These are phyloP conservation scores for Gymnarchus niloticus DNA, from an alignment of 2,113 vertebrate species.

Conservation along the genomic window DNA sequence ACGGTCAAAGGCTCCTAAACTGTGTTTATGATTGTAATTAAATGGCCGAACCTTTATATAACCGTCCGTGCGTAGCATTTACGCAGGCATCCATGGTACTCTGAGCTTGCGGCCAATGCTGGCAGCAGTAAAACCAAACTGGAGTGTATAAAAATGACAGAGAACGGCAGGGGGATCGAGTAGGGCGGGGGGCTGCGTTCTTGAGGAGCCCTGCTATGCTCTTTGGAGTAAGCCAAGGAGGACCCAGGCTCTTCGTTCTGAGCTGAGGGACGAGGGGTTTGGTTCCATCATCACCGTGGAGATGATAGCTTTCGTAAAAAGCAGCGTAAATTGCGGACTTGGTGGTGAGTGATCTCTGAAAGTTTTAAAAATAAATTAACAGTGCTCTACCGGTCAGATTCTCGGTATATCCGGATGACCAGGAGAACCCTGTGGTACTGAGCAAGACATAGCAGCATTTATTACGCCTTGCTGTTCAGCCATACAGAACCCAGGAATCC, in stretches of 20 bases:
- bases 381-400: neutral
- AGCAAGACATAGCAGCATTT: neutral
- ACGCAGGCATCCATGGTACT: neutral
- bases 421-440: neutral
- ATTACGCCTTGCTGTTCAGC: neutral
- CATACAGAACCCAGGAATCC: neutral
- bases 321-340: too few relatives aligned
- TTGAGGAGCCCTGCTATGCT: neutral
- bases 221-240: neutral
- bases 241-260: too few relatives aligned
- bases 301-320: too few relatives aligned
- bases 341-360: neutral
- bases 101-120: constrained; percentile 25
- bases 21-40: constrained; percentile 65
- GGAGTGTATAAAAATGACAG: constrained; percentile 42
- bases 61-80: constrained; percentile 43
- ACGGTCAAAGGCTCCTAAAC: constrained; percentile 53
- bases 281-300: neutral
- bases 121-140: constrained; percentile 38
- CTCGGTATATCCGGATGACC: neutral
- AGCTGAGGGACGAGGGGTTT: too few relatives aligned
- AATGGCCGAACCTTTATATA: constrained; percentile 56
- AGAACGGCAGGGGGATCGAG: constrained; percentile 22
- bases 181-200: neutral
- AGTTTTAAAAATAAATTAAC: neutral